Evolutionary conservation across 2,888 invertebrate species (phyloP), one percentile per base, ranked within the genome.

Genomic region (Dastarcus helophoroides): DNA sequence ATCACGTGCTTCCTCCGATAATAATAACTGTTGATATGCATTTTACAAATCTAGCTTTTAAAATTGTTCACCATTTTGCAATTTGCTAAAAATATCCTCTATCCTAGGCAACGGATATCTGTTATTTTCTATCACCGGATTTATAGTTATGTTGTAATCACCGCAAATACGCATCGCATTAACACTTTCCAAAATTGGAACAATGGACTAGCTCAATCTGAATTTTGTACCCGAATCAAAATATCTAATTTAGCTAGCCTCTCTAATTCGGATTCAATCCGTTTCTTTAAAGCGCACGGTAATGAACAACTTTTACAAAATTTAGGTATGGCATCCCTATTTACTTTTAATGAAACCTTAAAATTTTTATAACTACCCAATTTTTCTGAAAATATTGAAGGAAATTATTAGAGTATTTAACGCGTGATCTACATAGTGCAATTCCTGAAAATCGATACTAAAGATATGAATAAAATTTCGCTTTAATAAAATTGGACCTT

Each of bases 111-210:
- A 17, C 11, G 42, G 42, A 23, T 40, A 42, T 13, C 43, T 33
- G 5, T 51, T 49, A 12, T 48, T 41, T 14, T 32, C 24, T 13
- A 48, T 16, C 26, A 39, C 38, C 29, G 43, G 41, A 30, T 47
- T 49, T 24, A 46, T 12, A 3, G 43, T 47, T 3, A 44, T 29
- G 4, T 46, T 43, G 27, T 26, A 47, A 27, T 32, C 32, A 3
- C 32, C 32, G 19, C 32, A 32, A 5, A 35, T 23, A 17, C 40
- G 15, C 22, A 39, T 26, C 12, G n/a, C 4, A 7, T 38, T 38
- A 28, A 30, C 23, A 22, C 29, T 29, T 32, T 41, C 39, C 2
- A 35, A 15, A 8, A 36, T 30, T 3, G 38, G 36, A 9, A 40
- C 38, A 8, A 37, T 33, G 37, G 37, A 4, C 33, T 39, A 8